Evolutionary conservation across 2,113 vertebrate genomes (phyloP), one percentile per base, ranked within the genome.

Genomic region (Alosa alosa): DNA sequence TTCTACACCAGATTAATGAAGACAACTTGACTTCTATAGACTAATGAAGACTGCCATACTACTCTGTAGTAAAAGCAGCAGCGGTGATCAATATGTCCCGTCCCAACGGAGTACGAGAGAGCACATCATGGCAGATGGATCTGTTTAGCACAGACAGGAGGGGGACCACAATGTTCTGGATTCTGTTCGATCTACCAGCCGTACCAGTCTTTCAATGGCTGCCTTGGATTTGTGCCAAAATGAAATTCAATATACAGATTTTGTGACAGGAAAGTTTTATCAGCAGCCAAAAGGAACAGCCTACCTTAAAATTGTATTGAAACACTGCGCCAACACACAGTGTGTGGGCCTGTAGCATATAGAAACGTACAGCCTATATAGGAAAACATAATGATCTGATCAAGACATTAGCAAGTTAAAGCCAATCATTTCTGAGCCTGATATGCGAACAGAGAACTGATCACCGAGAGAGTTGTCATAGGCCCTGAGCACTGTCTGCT

Each of bases 161-260:
- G 72, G 13, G 31, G 13, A 36, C 31, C 10, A 11, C 72, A 41
- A 39, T 39, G 31, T 39, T 78, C 36, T 36, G 72, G 72, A 39
- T 15, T 17, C 13, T 15, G 4, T 13, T 64, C 2, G 20, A 64
- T 64, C 22, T n/a, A 72, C 64, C 31, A 11, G 64, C 64, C 15
- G 2, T 4, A 31, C 15, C 6, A 78, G 72, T 11, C 72, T 39
- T 39, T 39, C 72, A 15, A 78, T 6, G 25, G 72, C 25, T 39
- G 31, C 7, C 9, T 31, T 25, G 25, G 17, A 36, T 39, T 78
- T 39, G 36, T 78, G 72, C 25, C 72, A 78, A 78, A 52, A 31
- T 68, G n/a, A 68, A 68, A 39, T 39, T 78, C 72, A 78, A 78
- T 78, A 78, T 78, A 78, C 31, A 39, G 72, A 78, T 39, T 78